A percentile compares a stretch with the other conserved stretches of the same genome.
phyloP scores from a whole-genome alignment of 2,888 invertebrate genomes.

The Eudemis profundana region DNA sequence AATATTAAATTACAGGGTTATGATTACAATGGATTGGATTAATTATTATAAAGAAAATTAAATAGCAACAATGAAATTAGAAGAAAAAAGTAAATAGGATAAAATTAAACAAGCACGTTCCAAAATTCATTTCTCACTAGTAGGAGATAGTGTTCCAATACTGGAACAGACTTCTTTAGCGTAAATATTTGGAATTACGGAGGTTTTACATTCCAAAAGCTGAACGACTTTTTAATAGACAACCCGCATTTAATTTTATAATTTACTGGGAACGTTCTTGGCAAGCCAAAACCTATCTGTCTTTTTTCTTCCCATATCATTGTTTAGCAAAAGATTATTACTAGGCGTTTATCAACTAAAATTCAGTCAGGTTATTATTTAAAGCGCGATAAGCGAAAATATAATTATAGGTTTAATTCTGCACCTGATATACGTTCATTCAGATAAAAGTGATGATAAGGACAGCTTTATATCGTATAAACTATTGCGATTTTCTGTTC shows the following conservation, averaged over 20 bases:
- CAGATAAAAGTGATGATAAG: too few relatives aligned
- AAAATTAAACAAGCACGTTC: not conserved
- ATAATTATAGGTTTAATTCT: constrained; percentile 23
- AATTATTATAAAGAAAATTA: constrained; percentile 46
- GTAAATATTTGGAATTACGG: not conserved
- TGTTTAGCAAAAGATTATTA: constrained; percentile 60
- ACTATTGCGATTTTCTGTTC: too few relatives aligned
- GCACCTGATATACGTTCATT: constrained; percentile 42
- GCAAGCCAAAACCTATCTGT: not conserved
- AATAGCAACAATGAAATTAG: constrained; percentile 49
- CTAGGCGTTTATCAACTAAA: constrained; percentile 72
- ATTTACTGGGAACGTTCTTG: not conserved
- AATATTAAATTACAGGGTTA: constrained; percentile 54
- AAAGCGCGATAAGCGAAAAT: constrained; percentile 55
- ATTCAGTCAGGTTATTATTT: constrained; percentile 74
- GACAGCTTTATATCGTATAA: too few relatives aligned
- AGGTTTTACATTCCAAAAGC: too few relatives aligned
- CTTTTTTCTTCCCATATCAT: constrained; percentile 19
- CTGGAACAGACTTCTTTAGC: too few relatives aligned
- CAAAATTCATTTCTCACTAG: not conserved
- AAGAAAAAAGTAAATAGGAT: constrained; percentile 14
- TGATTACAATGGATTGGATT: constrained; percentile 48
- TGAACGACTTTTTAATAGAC: not conserved
- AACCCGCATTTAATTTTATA: too few relatives aligned
- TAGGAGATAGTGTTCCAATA: not conserved